Evolutionary conservation across 1,140 invertebrate genomes (phyloP).

Genomic region (Drosophila elegans): DNA sequence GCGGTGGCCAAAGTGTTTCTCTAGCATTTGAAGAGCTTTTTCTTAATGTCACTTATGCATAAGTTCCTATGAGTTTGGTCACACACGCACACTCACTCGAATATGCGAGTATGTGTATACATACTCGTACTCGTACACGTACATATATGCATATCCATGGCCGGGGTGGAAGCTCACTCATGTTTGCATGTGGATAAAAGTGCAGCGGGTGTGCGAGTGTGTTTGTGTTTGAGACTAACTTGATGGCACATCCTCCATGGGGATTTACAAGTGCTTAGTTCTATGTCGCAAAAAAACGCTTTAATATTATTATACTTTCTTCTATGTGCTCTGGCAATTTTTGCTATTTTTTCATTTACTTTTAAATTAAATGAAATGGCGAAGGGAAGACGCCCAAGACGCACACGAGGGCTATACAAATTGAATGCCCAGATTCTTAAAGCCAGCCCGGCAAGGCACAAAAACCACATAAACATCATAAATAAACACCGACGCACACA

Average conservation of each 20-base stretch:
- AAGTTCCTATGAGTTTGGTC: conserved; percentile 82
- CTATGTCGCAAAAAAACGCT: conserved; percentile 82
- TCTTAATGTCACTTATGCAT: conserved; percentile 84
- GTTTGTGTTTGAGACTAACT: conserved; percentile 81
- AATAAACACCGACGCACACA: conserved; percentile 43
- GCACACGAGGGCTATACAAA: conserved; percentile 41
- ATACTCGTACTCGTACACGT: not conserved
- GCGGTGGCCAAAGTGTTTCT: conserved; percentile 77
- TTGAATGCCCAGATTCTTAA: conserved; percentile 50
- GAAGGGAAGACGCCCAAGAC: not conserved
- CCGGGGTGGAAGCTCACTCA: conserved; percentile 50
- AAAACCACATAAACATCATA: conserved; percentile 38
- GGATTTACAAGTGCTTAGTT: conserved; percentile 84
- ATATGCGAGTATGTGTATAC: not conserved
- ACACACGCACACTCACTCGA: conserved; percentile 33
- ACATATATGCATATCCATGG: conserved; percentile 46
- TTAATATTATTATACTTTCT: conserved; percentile 84
- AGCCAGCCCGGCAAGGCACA: conserved; percentile 3
- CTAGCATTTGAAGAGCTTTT: conserved; percentile 84
- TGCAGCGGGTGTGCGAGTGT: conserved; percentile 51
- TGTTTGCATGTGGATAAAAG: conserved; percentile 78
- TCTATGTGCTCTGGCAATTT: conserved; percentile 66
- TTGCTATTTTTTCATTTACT: conserved; percentile 52
- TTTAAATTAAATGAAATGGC: conserved; percentile 77
- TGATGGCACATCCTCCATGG: conserved; percentile 83